These are phyloP conservation scores for Ceryle rudis DNA, from an alignment of 2,797 vertebrate species.

Conservation along the genomic window DNA sequence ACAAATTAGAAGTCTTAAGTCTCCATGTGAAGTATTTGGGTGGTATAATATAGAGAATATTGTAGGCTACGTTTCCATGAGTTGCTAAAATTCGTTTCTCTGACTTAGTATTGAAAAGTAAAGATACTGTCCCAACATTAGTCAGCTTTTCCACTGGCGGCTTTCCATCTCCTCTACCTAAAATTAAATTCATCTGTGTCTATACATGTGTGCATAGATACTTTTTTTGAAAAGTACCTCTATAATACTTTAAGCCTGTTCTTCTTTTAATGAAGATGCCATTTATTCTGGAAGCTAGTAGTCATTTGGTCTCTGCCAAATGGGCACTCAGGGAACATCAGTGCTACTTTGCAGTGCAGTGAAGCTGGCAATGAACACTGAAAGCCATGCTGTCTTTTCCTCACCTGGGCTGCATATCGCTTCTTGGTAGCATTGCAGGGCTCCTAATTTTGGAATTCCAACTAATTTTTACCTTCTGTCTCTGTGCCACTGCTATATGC, in stretches of 20 bases:
- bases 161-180: background rate
- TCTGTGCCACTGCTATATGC: background rate
- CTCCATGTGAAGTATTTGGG: background rate
- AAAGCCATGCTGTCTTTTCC: background rate
- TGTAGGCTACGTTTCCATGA: background rate
- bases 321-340: background rate
- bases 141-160: background rate
- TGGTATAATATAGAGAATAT: background rate
- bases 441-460: background rate
- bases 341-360: background rate
- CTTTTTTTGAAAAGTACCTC: background rate
- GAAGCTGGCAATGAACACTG: background rate
- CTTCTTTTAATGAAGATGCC: background rate
- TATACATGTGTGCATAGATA: background rate
- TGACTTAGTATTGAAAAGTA: background rate
- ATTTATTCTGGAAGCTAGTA: background rate
- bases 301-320: background rate
- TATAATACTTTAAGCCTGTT: background rate
- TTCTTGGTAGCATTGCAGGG: background rate
- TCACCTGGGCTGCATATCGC: background rate
- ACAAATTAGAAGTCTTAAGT: background rate
- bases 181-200: background rate
- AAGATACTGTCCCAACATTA: background rate
- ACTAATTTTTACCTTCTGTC: background rate
- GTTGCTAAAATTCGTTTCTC: background rate